These are phyloP conservation scores for Palythoa heliodiscus DNA, from an alignment of 92 coral and sea anemone genomes.

Conservation along the genomic window DNA sequence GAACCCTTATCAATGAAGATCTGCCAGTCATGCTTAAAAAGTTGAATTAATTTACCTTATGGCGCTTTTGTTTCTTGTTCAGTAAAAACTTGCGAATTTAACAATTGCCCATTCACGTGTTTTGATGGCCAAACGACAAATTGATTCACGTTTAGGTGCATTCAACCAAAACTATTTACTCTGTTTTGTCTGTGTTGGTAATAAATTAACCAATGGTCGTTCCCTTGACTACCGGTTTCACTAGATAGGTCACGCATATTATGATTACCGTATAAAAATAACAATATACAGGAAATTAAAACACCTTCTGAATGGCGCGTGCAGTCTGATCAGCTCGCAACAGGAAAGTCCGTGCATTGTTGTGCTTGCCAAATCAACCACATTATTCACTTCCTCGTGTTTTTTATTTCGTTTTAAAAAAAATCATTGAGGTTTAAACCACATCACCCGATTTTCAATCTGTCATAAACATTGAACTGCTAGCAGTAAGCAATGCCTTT, in stretches of 20 bases:
- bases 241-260: not conserved
- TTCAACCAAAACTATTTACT: not conserved
- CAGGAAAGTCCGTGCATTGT: not conserved
- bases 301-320: not conserved
- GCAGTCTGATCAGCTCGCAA: not conserved
- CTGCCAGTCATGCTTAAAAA: not conserved
- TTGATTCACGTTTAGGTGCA: not conserved
- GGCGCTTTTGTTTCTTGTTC: not conserved
- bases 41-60: not conserved
- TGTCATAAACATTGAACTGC: not conserved
- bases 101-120: not conserved
- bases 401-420: not conserved
- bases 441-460: not conserved
- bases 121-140: not conserved
- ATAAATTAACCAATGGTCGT: not conserved
- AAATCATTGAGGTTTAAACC: not conserved
- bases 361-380: not conserved
- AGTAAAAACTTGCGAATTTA: not conserved
- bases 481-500: too few relatives aligned
- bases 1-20: not conserved
- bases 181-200: not conserved
- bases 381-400: not conserved
- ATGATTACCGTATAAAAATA: not conserved
- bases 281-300: not conserved
- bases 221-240: not conserved